Conservation (phyloP, 2,888 invertebrate genomes). For the Eilema sororculum region DNA sequence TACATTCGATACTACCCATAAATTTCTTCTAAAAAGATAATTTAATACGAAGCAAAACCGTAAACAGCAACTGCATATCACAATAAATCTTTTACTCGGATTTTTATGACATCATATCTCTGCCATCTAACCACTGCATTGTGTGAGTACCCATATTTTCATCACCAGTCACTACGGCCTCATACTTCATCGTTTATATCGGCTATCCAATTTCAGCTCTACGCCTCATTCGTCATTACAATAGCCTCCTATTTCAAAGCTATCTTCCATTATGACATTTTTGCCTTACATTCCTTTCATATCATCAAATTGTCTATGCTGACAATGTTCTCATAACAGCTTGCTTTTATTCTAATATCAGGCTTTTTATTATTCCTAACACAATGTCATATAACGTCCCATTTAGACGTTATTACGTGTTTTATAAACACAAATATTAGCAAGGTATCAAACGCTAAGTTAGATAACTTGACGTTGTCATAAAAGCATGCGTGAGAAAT, state of each 20-base stretch:
- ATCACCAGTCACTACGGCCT: slow-evolving; percentile 18
- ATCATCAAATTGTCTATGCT: slow-evolving; percentile 11
- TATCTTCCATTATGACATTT: slow-evolving; percentile 20
- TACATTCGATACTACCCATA: neutral
- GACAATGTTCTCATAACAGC: slow-evolving; percentile 16
- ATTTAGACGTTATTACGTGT: slow-evolving; percentile 29
- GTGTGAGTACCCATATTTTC: slow-evolving; percentile 21
- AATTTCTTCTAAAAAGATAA: too few species aligned
- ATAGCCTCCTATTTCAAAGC: slow-evolving; percentile 20
- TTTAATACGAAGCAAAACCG: neutral
- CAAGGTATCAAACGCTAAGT: slow-evolving; percentile 18
- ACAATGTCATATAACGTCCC: slow-evolving; percentile 25
- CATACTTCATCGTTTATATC: slow-evolving; percentile 18
- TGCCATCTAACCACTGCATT: slow-evolving; percentile 14
- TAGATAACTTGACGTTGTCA: slow-evolving; percentile 14
- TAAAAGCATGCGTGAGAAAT: slow-evolving; percentile 20
- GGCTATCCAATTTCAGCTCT: slow-evolving; percentile 19
- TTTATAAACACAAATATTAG: slow-evolving; percentile 27
- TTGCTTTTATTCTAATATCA: slow-evolving; percentile 9
- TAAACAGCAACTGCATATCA: neutral
- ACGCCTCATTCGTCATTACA: slow-evolving; percentile 20
- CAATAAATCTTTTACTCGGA: slow-evolving; percentile 4
- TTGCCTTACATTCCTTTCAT: slow-evolving; percentile 8
- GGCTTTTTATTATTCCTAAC: slow-evolving; percentile 23
- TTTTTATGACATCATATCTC: slow-evolving; percentile 8